Percentiles rank a stretch among this genome's conserved stretches.
These are phyloP conservation scores for Ichneumon xanthorius DNA, from an alignment of 2,888 invertebrate genomes.

Conservation along the genomic window DNA sequence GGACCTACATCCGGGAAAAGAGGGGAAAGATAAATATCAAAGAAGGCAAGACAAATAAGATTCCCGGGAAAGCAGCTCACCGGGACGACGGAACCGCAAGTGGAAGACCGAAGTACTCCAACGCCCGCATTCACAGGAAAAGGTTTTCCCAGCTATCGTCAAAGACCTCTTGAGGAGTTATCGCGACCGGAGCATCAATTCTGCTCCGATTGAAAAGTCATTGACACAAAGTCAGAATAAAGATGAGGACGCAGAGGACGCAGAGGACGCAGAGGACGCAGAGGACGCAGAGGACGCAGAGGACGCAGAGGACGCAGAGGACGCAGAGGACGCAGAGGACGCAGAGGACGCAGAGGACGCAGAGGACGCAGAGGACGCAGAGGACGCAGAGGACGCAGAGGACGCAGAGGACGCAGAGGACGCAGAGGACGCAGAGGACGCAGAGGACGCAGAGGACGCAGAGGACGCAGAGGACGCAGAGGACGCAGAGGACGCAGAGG, in stretches of 20 bases:
- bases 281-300: too few relatives aligned
- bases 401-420: not conserved
- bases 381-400: too few relatives aligned
- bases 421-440: not conserved
- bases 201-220: not conserved
- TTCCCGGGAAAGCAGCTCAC: not conserved
- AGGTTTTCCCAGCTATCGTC: not conserved
- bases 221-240: not conserved
- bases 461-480: too few relatives aligned
- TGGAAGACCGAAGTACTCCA: not conserved
- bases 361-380: too few relatives aligned
- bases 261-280: too few relatives aligned
- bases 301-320: too few relatives aligned
- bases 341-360: too few relatives aligned
- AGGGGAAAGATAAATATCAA: slow-evolving; percentile 46
- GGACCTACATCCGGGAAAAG: too few relatives aligned
- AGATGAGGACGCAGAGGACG: too few relatives aligned
- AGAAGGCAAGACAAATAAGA: slow-evolving; percentile 39
- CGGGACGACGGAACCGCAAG: not conserved
- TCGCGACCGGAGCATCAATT: not conserved
- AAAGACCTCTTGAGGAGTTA: not conserved
- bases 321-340: too few relatives aligned
- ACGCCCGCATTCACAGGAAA: not conserved
- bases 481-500: too few relatives aligned
- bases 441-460: too few relatives aligned